Conservation (phyloP, 2,113 vertebrate species). For the Phrynosoma platyrhinos region DNA sequence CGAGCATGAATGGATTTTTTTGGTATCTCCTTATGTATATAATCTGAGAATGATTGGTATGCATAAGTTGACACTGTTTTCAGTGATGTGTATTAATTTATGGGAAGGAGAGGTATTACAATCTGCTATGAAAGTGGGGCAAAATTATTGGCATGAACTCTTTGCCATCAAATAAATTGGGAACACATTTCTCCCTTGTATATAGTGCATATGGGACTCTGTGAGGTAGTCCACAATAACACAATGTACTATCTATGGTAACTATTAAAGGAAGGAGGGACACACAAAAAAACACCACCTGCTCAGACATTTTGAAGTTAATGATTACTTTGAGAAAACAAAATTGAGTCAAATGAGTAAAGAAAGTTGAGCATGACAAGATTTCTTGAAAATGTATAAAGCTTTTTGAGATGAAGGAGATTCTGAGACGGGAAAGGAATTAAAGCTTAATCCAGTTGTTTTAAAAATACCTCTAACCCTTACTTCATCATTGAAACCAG, state of each 20-base stretch:
- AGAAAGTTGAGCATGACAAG: not conserved
- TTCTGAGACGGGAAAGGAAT: not conserved
- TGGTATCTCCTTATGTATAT: not conserved
- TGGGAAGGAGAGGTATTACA: not conserved
- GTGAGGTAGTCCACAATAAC: too few relatives aligned
- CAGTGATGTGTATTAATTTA: not conserved
- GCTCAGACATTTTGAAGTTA: not conserved
- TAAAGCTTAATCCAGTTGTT: not conserved
- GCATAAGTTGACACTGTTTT: not conserved
- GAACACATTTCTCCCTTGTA: not conserved
- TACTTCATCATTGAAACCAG: not conserved
- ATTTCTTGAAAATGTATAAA: slow-evolving; percentile 6
- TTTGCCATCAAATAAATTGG: not conserved
- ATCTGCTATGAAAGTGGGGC: too few relatives aligned
- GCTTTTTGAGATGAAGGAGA: not conserved
- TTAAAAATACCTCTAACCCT: not conserved
- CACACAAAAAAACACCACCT: too few relatives aligned
- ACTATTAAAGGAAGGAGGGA: not conserved
- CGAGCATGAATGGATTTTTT: not conserved
- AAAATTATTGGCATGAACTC: not conserved
- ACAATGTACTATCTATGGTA: not conserved
- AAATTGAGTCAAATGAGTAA: not conserved
- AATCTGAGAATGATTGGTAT: not conserved
- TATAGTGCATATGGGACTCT: not conserved
- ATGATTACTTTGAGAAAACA: not conserved